Conservation (phyloP, 2,888 invertebrate species). For the Erebia ligea region DNA sequence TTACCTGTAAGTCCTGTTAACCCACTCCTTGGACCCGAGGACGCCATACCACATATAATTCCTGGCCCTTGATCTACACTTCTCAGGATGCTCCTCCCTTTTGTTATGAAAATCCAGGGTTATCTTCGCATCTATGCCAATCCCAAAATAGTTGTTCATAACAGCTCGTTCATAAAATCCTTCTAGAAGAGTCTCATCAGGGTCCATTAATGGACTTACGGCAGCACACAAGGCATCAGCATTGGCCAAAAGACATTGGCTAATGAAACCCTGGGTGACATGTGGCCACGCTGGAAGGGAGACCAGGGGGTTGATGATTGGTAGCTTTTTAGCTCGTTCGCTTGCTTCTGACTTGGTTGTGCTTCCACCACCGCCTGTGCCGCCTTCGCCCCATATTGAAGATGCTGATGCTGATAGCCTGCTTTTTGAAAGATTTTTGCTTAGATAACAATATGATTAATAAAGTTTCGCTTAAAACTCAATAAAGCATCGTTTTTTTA, state of each 20-base stretch:
- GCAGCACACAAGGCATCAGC: conserved; percentile 98
- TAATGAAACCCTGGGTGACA: conserved; percentile 93
- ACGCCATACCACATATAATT: conserved; percentile 98
- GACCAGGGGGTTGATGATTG: conserved; percentile 95
- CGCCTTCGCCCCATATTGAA: conserved; percentile 79
- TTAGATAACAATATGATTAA: conserved; percentile 23
- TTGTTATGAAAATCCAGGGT: conserved; percentile 98
- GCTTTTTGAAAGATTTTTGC: conserved; percentile 45
- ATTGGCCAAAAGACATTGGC: conserved; percentile 97
- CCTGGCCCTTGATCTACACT: conserved; percentile 95
- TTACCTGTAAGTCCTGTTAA: conserved; percentile 94
- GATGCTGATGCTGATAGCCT: conserved; percentile 80
- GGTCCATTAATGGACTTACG: conserved; percentile 97
- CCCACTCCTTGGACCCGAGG: conserved; percentile 89
- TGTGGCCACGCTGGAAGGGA: conserved; percentile 94
- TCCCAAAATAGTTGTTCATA: conserved; percentile 99
- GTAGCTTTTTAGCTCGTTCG: conserved; percentile 87
- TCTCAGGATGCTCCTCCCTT: conserved; percentile 98
- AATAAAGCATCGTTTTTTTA: too few species aligned
- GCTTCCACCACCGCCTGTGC: conserved; percentile 52
- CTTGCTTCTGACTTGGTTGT: conserved; percentile 76
- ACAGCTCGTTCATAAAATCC: conserved; percentile 97
- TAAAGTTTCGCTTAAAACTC: neutral
- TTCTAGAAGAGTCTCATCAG: conserved; percentile 93
- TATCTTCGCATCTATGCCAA: conserved; percentile 99